These are phyloP conservation scores for Epirrita christyi DNA, from an alignment of 2,888 invertebrate genomes.

Conservation along the genomic window DNA sequence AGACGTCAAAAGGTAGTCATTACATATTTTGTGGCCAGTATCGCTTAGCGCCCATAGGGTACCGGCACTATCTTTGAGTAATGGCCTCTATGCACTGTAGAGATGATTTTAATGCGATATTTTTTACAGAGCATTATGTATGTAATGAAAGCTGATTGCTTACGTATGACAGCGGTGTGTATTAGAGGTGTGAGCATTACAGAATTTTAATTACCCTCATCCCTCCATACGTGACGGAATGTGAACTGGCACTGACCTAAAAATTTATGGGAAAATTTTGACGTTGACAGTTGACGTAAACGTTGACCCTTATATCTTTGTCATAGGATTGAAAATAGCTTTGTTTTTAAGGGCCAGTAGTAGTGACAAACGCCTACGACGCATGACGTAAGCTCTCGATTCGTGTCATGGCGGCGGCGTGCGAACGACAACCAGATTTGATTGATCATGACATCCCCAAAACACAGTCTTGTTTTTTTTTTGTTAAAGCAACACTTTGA, in stretches of 20 bases:
- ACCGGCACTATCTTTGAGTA: conserved; percentile 63
- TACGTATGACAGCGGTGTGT: conserved; percentile 46
- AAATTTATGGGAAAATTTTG: conserved; percentile 73
- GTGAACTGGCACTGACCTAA: conserved; percentile 69
- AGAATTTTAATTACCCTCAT: conserved; percentile 77
- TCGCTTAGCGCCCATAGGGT: conserved; percentile 74
- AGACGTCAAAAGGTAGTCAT: conserved; percentile 84
- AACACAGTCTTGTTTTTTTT: conserved; percentile 47
- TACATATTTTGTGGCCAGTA: conserved; percentile 79
- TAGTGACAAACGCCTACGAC: conserved; percentile 61
- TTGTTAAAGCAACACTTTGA: conserved; percentile 37
- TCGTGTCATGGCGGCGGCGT: conserved; percentile 42
- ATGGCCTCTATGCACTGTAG: conserved; percentile 48
- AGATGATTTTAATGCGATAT: conserved; percentile 36
- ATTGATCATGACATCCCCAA: conserved; percentile 58
- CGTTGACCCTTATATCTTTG: conserved; percentile 39
- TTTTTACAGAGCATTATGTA: conserved; percentile 26
- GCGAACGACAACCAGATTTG: conserved; percentile 47
- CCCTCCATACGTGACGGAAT: conserved; percentile 72
- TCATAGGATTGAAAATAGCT: conserved; percentile 46
- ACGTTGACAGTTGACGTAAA: conserved; percentile 41
- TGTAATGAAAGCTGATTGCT: conserved; percentile 46
- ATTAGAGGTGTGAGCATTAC: conserved; percentile 65
- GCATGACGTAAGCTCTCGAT: conserved; percentile 60
- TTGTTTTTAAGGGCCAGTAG: conserved; percentile 44